A percentile compares a stretch with the other conserved stretches of the same genome.
Evolutionary conservation across 2,113 vertebrate species (phyloP).

Genomic region (Corynorhinus townsendii): DNA sequence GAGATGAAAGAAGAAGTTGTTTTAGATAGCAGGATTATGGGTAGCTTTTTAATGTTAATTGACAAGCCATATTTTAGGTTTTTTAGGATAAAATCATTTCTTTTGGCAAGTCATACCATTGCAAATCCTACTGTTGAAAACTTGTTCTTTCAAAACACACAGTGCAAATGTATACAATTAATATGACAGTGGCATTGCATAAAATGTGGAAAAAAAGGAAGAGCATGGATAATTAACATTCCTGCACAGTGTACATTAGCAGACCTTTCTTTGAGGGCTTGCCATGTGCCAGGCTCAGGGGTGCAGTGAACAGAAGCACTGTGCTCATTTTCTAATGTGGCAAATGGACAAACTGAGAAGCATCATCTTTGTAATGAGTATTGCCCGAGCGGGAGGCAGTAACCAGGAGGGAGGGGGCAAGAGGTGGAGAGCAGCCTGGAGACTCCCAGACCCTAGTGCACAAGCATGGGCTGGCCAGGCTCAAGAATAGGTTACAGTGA

Average conservation of each 20-base stretch:
- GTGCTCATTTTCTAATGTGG: background rate
- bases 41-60: background rate
- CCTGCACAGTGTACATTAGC: background rate
- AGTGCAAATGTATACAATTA: background rate
- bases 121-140: background rate
- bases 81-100: conserved; percentile 4
- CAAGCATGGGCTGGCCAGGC: background rate
- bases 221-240: background rate
- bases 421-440: background rate
- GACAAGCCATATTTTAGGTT: background rate
- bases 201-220: background rate
- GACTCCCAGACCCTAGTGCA: too few relatives aligned
- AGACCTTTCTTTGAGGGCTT: background rate
- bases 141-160: background rate
- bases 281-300: background rate
- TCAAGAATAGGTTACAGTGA: background rate
- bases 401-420: background rate
- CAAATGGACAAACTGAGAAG: background rate
- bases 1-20: background rate
- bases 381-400: too few relatives aligned
- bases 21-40: background rate
- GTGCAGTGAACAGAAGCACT: background rate
- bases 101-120: background rate
- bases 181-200: background rate
- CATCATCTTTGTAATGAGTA: background rate